Evolutionary conservation across 2,113 vertebrate genomes (phyloP).

Genomic region (Meriones unguiculatus): DNA sequence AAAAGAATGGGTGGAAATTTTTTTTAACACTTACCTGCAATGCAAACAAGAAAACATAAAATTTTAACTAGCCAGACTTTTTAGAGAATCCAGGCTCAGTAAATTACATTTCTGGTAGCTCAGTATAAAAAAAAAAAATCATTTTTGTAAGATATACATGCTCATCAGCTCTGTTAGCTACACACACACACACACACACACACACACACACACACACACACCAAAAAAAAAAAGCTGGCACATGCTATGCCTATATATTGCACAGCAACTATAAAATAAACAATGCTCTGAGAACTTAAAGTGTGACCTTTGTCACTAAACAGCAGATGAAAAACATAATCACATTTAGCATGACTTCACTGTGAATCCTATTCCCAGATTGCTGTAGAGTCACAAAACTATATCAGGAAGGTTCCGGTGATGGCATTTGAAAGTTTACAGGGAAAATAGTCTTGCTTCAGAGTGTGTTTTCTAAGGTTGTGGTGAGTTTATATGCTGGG

Average conservation of each 20-base stretch:
- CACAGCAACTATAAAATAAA: background rate
- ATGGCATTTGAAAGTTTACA: background rate
- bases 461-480: background rate
- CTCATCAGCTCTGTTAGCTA: constrained; percentile 23
- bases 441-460: background rate
- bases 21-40: constrained; percentile 39
- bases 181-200: background rate
- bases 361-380: background rate
- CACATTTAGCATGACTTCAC: background rate
- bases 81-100: constrained; percentile 23
- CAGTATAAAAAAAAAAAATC: constrained; percentile 46
- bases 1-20: constrained; percentile 39
- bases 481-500: background rate
- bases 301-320: background rate
- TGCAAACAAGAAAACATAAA: constrained; percentile 43
- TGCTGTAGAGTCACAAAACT: background rate
- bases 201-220: no score
- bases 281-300: background rate
- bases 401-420: background rate
- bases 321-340: background rate
- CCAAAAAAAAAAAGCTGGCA: background rate
- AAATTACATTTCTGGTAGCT: constrained; percentile 39
- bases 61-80: constrained; percentile 30
- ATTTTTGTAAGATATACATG: constrained; percentile 31
- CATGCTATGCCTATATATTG: background rate